These are phyloP conservation scores for Laticauda laticaudata DNA, from an alignment of 2,113 vertebrate genomes.

Conservation along the genomic window DNA sequence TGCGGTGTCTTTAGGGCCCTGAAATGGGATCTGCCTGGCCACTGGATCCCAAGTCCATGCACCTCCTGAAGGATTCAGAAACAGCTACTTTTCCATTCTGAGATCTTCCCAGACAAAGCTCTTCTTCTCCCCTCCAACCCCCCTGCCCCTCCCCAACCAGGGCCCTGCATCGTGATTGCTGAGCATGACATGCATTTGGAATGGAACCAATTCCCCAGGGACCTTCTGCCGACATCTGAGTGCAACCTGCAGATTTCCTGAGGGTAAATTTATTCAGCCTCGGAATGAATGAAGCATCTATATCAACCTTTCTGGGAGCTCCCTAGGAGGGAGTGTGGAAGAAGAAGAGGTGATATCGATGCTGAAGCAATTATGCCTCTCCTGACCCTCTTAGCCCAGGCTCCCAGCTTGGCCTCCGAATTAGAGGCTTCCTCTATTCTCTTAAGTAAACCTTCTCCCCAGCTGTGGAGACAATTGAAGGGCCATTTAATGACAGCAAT, in stretches of 20 bases:
- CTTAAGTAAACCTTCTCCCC: too few species aligned
- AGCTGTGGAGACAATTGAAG: background rate
- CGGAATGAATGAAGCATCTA: background rate
- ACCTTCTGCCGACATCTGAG: background rate
- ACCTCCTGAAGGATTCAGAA: background rate
- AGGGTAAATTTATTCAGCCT: constrained; percentile 13
- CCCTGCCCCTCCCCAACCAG: too few species aligned
- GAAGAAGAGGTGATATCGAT: background rate
- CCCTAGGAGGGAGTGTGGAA: too few species aligned
- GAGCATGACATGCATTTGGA: background rate
- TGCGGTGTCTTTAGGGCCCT: background rate
- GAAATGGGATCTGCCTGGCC: background rate
- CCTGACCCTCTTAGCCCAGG: background rate
- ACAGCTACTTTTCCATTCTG: background rate
- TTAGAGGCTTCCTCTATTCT: background rate
- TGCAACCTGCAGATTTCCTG: background rate
- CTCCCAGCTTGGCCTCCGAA: background rate
- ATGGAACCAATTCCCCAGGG: background rate
- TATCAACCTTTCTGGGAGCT: background rate
- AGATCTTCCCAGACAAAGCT: background rate
- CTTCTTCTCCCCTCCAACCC: too few species aligned
- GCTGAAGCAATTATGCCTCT: background rate
- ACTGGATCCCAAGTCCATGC: background rate
- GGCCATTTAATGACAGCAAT: background rate
- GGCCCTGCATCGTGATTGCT: background rate